These are phyloP conservation scores for Lates japonicus DNA, from an alignment of 2,797 vertebrate genomes.

Conservation along the genomic window DNA sequence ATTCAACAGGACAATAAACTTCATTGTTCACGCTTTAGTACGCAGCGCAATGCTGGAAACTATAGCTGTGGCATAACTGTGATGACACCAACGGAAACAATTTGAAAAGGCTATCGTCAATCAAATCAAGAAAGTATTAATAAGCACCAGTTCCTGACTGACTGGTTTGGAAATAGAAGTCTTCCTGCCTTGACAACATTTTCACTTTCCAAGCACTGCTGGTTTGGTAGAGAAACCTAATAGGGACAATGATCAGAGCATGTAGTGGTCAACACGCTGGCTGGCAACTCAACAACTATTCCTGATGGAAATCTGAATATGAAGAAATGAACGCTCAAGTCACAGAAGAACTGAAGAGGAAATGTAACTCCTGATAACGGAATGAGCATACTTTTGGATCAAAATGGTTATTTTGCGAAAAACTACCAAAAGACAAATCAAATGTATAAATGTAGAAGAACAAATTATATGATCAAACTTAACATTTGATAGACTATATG, in stretches of 20 bases:
- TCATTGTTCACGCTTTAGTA: conserved; percentile 48
- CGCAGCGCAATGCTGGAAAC: conserved; percentile 30
- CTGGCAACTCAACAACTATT: conserved; percentile 38
- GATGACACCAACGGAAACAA: conserved; percentile 33
- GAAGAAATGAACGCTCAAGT: conserved; percentile 8
- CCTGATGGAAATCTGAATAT: conserved; percentile 22
- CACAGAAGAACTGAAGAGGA: conserved; percentile 23
- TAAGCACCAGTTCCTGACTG: conserved; percentile 47
- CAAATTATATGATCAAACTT: neutral
- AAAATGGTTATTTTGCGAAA: conserved; percentile 18
- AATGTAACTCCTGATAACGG: conserved; percentile 25
- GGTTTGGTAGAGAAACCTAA: conserved; percentile 29
- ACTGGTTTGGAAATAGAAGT: conserved; percentile 68
- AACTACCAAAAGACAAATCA: conserved; percentile 23
- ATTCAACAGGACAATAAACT: conserved; percentile 52
- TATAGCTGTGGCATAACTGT: conserved; percentile 17
- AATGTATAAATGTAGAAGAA: neutral
- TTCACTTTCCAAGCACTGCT: conserved; percentile 31
- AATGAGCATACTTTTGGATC: conserved; percentile 3
- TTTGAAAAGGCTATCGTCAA: conserved; percentile 48
- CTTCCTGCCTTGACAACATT: conserved; percentile 50
- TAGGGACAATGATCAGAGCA: conserved; percentile 42
- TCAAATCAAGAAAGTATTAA: conserved; percentile 49
- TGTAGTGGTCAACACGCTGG: conserved; percentile 24
- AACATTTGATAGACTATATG: too few species aligned